Conservation (phyloP, 1,140 invertebrate species). For the Parasteatoda tepidariorum region DNA sequence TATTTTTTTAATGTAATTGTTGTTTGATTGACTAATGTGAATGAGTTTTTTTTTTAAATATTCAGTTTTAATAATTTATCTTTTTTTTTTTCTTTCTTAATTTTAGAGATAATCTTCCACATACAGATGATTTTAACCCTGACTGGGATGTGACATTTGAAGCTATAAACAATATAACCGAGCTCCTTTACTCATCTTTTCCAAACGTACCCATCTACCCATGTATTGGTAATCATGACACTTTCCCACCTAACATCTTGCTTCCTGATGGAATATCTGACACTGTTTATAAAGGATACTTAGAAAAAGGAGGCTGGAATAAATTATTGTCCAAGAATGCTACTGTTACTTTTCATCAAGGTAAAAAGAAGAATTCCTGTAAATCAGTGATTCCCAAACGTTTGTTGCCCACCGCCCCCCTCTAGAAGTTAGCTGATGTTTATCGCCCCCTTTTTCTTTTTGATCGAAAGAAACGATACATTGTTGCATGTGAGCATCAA, state of each 20-base stretch:
- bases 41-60: too few relatives aligned
- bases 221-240: conserved; percentile 70
- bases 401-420: too few relatives aligned
- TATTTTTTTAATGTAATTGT: too few relatives aligned
- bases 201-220: conserved; percentile 67
- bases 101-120: conserved; percentile 69
- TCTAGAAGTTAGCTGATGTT: too few relatives aligned
- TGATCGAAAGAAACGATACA: too few relatives aligned
- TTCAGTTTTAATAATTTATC: too few relatives aligned
- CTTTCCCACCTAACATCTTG: conserved; percentile 62
- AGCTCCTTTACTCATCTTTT: conserved; percentile 65
- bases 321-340: conserved; percentile 61
- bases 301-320: conserved; percentile 66
- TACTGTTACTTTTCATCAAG: conserved; percentile 25
- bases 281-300: conserved; percentile 66
- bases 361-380: background rate
- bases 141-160: conserved; percentile 64
- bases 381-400: background rate
- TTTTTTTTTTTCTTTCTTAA: too few relatives aligned
- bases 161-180: conserved; percentile 66
- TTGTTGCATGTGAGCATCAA: too few relatives aligned
- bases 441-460: too few relatives aligned
- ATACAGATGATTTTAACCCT: conserved; percentile 64
- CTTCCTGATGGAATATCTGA: background rate
- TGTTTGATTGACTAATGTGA: too few relatives aligned